Conservation (phyloP, 2,113 vertebrate genomes). For the Phaetusa simplex region DNA sequence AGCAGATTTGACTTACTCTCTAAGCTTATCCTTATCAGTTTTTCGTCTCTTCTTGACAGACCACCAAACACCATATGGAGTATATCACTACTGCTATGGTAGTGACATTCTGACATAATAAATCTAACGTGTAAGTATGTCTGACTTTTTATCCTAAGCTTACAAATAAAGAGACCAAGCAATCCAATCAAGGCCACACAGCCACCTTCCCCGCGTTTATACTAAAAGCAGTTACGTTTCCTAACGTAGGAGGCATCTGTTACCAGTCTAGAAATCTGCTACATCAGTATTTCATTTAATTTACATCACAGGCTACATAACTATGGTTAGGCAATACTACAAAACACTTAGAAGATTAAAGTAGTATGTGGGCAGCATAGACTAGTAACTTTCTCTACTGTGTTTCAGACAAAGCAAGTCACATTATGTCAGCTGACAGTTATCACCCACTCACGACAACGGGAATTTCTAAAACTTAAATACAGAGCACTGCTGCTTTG, state of each 20-base stretch:
- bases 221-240: background rate
- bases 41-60: background rate
- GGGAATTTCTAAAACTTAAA: background rate
- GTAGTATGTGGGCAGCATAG: background rate
- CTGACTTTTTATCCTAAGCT: background rate
- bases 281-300: background rate
- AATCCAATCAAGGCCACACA: background rate
- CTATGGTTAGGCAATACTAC: background rate
- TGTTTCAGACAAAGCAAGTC: conserved; percentile 10
- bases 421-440: background rate
- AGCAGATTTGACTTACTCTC: background rate
- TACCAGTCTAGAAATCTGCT: background rate
- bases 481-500: background rate
- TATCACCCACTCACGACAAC: background rate
- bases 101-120: background rate
- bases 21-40: background rate
- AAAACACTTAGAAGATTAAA: background rate
- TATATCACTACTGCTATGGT: background rate
- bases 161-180: background rate
- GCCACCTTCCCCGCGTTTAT: background rate
- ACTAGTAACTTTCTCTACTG: background rate
- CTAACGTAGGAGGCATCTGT: background rate
- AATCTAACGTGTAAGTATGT: background rate
- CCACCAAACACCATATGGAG: background rate
- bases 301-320: background rate